phyloP scores from a whole-genome alignment of 2,888 invertebrate species.

The Celastrina argiolus region DNA sequence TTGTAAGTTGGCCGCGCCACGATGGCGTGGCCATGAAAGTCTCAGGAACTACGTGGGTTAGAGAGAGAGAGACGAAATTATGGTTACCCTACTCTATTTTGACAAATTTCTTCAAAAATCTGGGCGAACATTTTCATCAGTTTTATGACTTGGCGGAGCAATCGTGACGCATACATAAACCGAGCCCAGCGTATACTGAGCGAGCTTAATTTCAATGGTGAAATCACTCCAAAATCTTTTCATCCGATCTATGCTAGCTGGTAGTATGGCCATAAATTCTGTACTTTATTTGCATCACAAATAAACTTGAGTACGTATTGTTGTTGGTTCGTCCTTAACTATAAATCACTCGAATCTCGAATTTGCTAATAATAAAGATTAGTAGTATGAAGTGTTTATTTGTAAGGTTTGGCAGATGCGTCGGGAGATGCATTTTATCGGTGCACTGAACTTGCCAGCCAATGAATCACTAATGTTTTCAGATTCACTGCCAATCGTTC shows the following conservation, averaged over 20 bases:
- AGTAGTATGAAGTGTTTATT: constrained; percentile 30
- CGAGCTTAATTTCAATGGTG: no score
- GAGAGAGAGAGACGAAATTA: no score
- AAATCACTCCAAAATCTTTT: neutral
- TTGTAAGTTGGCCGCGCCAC: no score
- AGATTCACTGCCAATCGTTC: neutral
- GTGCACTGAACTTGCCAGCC: constrained; percentile 60
- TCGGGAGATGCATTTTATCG: constrained; percentile 30
- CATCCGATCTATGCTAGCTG: neutral
- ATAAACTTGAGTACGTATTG: neutral
- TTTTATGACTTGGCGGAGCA: no score
- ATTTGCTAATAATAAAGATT: constrained; percentile 48
- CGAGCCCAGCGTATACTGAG: no score
- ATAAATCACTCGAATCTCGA: constrained; percentile 32
- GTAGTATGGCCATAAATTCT: neutral
- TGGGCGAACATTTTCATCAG: no score
- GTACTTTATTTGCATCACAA: neutral
- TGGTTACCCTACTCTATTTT: no score
- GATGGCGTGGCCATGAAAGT: no score
- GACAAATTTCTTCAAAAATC: no score
- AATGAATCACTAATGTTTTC: constrained; percentile 36
- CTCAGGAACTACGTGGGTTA: no score
- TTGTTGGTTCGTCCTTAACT: neutral
- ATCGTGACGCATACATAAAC: no score
- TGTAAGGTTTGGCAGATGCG: constrained; percentile 31